phyloP scores from a whole-genome alignment of 1,140 invertebrate species.

The Drosophila nebulosa region DNA sequence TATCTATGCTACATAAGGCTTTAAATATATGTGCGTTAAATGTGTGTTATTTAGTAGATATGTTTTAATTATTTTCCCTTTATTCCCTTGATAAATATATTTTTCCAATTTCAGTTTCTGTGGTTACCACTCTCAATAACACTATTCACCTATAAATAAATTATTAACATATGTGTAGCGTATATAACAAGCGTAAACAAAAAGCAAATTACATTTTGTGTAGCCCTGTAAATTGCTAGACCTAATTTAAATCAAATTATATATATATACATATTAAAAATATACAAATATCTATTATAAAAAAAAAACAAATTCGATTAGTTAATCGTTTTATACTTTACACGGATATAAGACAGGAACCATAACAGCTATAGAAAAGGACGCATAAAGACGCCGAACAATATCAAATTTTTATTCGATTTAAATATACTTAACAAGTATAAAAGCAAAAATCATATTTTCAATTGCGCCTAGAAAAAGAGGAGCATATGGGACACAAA shows the following conservation, averaged over 20 bases:
- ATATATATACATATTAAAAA: slow-evolving; percentile 64
- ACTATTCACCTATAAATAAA: slow-evolving; percentile 29
- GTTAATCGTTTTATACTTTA: background rate
- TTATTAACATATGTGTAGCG: slow-evolving; percentile 55
- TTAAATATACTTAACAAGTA: too few species aligned
- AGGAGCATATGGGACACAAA: too few species aligned
- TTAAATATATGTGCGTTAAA: slow-evolving; percentile 29
- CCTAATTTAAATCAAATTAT: slow-evolving; percentile 75
- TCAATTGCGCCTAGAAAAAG: too few species aligned
- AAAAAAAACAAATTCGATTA: slow-evolving; percentile 22
- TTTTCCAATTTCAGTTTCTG: slow-evolving; percentile 34
- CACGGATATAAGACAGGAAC: too few species aligned
- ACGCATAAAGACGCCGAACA: too few species aligned
- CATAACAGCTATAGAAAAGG: too few species aligned
- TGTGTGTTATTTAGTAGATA: slow-evolving; percentile 45
- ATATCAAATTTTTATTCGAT: too few species aligned
- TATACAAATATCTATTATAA: slow-evolving; percentile 53
- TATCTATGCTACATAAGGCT: slow-evolving; percentile 14
- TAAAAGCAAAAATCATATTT: too few species aligned
- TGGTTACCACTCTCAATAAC: slow-evolving; percentile 56
- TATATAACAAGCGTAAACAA: slow-evolving; percentile 45
- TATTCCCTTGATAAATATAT: slow-evolving; percentile 28
- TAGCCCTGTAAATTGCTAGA: slow-evolving; percentile 71
- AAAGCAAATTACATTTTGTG: slow-evolving; percentile 33
- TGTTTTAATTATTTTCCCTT: slow-evolving; percentile 28